phyloP scores from a whole-genome alignment of 1,140 invertebrate species.

The Alviniconcha marisindica region DNA sequence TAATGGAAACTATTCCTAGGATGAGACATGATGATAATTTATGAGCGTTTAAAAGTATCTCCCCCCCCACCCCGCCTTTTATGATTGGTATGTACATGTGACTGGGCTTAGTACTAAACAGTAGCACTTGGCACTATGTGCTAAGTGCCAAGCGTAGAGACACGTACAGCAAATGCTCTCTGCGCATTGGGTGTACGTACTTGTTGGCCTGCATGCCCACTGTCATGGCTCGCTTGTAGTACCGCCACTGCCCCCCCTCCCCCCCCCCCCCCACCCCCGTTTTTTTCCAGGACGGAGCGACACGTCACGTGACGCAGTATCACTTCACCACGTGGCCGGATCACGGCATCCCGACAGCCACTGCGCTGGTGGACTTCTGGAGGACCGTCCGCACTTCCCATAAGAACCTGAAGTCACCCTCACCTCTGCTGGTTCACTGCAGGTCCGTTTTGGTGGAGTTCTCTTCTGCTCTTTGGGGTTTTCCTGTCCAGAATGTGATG shows the following conservation, averaged over 20 bases:
- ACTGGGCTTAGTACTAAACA: too few relatives aligned
- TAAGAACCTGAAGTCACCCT: neutral
- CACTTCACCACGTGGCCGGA: slow-evolving; percentile 6
- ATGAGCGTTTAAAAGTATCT: neutral
- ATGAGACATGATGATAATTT: neutral
- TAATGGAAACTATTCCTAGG: neutral
- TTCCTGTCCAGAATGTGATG: neutral
- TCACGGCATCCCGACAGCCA: neutral
- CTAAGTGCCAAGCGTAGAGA: too few relatives aligned
- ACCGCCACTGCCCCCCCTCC: too few relatives aligned
- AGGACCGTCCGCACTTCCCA: neutral
- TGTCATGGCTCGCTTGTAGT: too few relatives aligned
- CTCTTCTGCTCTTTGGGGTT: neutral
- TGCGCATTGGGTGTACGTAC: too few relatives aligned
- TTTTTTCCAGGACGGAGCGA: neutral
- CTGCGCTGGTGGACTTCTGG: slow-evolving; percentile 16
- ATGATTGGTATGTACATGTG: too few relatives aligned
- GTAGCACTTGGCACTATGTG: too few relatives aligned
- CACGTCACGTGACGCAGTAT: neutral
- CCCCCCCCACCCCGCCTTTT: too few relatives aligned
- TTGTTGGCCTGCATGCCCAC: too few relatives aligned
- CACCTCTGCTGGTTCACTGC: slow-evolving; percentile 2
- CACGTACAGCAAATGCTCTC: neutral
- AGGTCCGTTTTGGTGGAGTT: neutral
- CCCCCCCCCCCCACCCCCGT: too few relatives aligned